These are phyloP conservation scores for Drosophila watanabei DNA, from an alignment of 1,140 invertebrate species.

Conservation along the genomic window DNA sequence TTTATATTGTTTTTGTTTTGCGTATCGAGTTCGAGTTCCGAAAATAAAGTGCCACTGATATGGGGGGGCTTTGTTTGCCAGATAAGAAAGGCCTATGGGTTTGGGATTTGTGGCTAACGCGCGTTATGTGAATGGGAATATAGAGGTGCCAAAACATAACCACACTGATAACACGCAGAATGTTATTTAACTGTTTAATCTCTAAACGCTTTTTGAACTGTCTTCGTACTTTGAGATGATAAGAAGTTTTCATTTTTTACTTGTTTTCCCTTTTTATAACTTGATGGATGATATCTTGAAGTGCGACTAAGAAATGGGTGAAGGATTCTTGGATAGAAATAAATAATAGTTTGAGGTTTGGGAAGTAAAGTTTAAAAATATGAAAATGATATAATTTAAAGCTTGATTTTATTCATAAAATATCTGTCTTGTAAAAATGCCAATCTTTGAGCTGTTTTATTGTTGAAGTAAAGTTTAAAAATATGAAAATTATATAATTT, in stretches of 20 bases:
- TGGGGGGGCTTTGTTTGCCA: conserved; percentile 23
- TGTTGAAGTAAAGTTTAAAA: too few relatives aligned
- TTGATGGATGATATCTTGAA: conserved; percentile 6
- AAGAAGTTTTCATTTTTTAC: background rate
- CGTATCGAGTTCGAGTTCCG: conserved; percentile 9
- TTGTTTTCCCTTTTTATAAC: background rate
- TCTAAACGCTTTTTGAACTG: conserved; percentile 15
- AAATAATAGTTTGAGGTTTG: background rate
- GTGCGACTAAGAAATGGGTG: background rate
- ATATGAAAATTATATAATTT: background rate
- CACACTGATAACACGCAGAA: conserved; percentile 13
- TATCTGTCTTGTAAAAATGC: background rate
- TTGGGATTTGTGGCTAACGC: conserved; percentile 29
- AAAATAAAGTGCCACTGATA: conserved; percentile 29
- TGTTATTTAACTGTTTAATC: conserved; percentile 32
- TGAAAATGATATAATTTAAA: background rate
- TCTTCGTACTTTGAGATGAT: background rate
- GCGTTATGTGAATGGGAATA: conserved; percentile 31
- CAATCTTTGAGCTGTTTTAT: too few relatives aligned
- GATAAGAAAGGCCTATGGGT: conserved; percentile 17
- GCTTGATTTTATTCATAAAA: background rate
- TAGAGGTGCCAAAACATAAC: conserved; percentile 32
- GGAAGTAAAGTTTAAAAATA: background rate
- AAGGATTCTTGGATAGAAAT: background rate
- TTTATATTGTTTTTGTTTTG: conserved; percentile 9